Percentiles rank a stretch among this genome's conserved stretches.
phyloP scores from a whole-genome alignment of 2,113 vertebrate species.

The Atherinomorus stipes region DNA sequence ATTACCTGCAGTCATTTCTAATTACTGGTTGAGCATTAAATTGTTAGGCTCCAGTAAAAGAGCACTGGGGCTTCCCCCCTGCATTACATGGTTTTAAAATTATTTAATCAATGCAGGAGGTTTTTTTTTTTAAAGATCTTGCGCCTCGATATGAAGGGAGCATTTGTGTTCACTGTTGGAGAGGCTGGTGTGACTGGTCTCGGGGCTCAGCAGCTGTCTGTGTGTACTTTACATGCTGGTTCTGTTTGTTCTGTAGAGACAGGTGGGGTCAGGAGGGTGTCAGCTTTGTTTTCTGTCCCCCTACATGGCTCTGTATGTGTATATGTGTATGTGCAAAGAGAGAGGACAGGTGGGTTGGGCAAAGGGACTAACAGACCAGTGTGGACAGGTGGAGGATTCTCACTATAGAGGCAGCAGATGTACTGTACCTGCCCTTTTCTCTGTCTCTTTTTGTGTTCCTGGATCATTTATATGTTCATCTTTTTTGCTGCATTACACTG shows the following conservation, averaged over 20 bases:
- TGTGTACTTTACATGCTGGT: conserved; percentile 79
- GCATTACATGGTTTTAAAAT: conserved; percentile 8
- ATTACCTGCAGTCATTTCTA: conserved; percentile 23
- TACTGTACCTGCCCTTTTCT: conserved; percentile 55
- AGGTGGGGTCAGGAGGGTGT: conserved; percentile 72
- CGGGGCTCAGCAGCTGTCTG: conserved; percentile 74
- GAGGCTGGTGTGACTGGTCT: conserved; percentile 64
- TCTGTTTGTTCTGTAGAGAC: conserved; percentile 75
- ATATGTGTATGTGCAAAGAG: conserved; percentile 40
- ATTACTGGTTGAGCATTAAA: neutral
- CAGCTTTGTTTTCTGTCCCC: conserved; percentile 78
- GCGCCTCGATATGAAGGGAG: conserved; percentile 31
- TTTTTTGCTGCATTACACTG: neutral
- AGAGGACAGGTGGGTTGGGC: conserved; percentile 49
- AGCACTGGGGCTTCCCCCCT: conserved; percentile 10
- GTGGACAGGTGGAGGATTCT: conserved; percentile 77
- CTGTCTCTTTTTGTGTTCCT: conserved; percentile 1
- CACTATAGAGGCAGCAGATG: conserved; percentile 52
- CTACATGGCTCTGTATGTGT: conserved; percentile 46
- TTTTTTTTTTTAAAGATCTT: conserved; percentile 23
- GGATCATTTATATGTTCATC: neutral
- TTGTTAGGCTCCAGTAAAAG: conserved; percentile 17
- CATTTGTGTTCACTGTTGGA: conserved; percentile 37
- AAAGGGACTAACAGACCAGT: conserved; percentile 58
- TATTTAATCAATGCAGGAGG: conserved; percentile 44